Evolutionary conservation across 2,888 invertebrate genomes (phyloP).

Genomic region (Eretmocerus hayati): DNA sequence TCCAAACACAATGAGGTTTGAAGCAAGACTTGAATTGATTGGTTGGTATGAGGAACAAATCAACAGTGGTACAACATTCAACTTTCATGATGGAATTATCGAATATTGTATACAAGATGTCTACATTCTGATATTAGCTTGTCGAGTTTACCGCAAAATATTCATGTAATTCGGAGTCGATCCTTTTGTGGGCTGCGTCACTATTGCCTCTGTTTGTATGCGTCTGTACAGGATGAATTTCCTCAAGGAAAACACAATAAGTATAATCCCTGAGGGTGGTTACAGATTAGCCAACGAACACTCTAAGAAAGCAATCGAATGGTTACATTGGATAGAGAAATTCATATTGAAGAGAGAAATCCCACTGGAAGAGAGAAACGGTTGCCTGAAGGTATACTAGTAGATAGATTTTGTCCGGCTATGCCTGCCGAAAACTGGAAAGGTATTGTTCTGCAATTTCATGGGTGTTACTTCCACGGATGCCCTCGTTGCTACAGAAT

Average conservation of each 20-base stretch:
- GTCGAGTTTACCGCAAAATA: slow-evolving; percentile 17
- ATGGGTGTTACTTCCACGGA: too few species aligned
- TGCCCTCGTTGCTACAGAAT: too few species aligned
- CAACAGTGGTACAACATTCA: not conserved
- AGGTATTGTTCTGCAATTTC: too few species aligned
- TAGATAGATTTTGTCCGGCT: too few species aligned
- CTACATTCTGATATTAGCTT: not conserved
- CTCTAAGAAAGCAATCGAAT: not conserved
- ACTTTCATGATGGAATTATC: not conserved
- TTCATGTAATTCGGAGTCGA: slow-evolving; percentile 22
- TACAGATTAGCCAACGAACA: not conserved
- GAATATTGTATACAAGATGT: slow-evolving; percentile 1
- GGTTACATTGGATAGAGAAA: slow-evolving; percentile 3
- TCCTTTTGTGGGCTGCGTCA: slow-evolving; percentile 18
- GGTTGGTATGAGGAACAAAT: not conserved
- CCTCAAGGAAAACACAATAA: not conserved
- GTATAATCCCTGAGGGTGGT: not conserved
- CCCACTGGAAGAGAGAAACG: too few species aligned
- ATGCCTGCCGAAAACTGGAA: too few species aligned
- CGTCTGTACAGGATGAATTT: not conserved
- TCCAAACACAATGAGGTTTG: not conserved
- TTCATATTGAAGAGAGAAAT: too few species aligned
- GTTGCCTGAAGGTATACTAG: too few species aligned
- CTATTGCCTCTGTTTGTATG: not conserved
- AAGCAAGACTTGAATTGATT: not conserved